Percentiles rank a stretch among this genome's conserved stretches.
Evolutionary conservation across 2,113 vertebrate species (phyloP).

Genomic region (Rostratula benghalensis): DNA sequence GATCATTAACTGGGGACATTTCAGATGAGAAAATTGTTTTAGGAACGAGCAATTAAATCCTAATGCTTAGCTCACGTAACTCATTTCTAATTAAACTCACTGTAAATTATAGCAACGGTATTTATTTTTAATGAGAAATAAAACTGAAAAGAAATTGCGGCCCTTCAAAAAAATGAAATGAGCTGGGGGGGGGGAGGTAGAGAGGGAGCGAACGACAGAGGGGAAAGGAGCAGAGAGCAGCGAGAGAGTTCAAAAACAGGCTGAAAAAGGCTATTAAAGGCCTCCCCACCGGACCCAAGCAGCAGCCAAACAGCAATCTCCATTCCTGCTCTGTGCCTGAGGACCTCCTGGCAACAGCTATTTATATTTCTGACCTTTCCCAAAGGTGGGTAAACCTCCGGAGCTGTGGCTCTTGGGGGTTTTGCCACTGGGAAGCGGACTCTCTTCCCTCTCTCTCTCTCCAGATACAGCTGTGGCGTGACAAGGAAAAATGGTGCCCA

Average conservation of each 20-base stretch:
- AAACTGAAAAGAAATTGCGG: constrained; percentile 50
- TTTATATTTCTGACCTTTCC: constrained; percentile 33
- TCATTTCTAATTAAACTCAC: constrained; percentile 72
- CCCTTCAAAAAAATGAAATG: constrained; percentile 45
- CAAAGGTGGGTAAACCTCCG: neutral
- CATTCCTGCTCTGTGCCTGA: neutral
- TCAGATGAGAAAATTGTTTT: constrained; percentile 74
- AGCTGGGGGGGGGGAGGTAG: neutral
- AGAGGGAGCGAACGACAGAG: neutral
- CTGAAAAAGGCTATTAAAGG: neutral
- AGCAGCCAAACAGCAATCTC: neutral
- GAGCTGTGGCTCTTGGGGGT: neutral
- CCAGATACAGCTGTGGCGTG: neutral
- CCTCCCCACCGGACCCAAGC: neutral
- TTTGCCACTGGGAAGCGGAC: neutral
- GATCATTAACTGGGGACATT: constrained; percentile 70
- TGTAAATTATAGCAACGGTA: constrained; percentile 69
- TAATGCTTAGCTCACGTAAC: constrained; percentile 66
- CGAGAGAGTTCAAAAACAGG: neutral
- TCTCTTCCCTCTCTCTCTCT: neutral
- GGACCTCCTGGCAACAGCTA: constrained; percentile 20
- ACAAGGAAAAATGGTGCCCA: constrained; percentile 64
- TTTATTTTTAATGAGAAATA: constrained; percentile 74
- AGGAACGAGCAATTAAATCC: constrained; percentile 70
- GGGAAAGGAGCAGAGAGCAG: neutral